These are phyloP conservation scores for Linnaemya vulpina DNA, from an alignment of 2,888 invertebrate species.

Conservation along the genomic window DNA sequence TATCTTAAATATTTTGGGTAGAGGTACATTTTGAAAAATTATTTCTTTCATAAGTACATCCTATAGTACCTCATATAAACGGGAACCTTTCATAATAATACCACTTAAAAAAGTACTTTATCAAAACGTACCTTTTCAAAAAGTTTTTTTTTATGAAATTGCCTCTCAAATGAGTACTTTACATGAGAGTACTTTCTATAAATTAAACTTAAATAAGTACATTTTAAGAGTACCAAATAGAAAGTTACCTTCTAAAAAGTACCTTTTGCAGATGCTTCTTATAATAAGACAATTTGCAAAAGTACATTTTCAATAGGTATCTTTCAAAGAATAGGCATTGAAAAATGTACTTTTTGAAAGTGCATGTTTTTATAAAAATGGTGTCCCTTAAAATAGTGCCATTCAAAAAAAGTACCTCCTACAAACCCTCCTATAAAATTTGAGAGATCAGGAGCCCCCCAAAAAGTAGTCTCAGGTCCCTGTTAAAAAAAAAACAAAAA, in stretches of 20 bases:
- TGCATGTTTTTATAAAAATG: neutral
- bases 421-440: too few relatives aligned
- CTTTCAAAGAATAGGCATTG: neutral
- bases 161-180: neutral
- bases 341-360: neutral
- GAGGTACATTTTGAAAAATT: too few relatives aligned
- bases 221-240: neutral
- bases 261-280: neutral
- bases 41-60: too few relatives aligned
- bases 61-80: too few relatives aligned
- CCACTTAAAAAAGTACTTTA: neutral
- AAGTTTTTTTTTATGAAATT: neutral
- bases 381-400: neutral
- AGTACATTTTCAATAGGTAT: neutral
- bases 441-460: too few relatives aligned
- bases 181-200: neutral
- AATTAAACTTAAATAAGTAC: slow-evolving; percentile 1
- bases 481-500: too few relatives aligned
- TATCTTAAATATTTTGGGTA: too few relatives aligned
- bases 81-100: too few relatives aligned
- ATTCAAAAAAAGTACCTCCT: too few relatives aligned
- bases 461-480: too few relatives aligned
- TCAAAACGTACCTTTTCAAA: neutral
- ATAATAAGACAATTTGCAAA: neutral
- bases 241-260: neutral